These are phyloP conservation scores for Neodiprion pinetum DNA, from an alignment of 1,140 invertebrate genomes.

Conservation along the genomic window DNA sequence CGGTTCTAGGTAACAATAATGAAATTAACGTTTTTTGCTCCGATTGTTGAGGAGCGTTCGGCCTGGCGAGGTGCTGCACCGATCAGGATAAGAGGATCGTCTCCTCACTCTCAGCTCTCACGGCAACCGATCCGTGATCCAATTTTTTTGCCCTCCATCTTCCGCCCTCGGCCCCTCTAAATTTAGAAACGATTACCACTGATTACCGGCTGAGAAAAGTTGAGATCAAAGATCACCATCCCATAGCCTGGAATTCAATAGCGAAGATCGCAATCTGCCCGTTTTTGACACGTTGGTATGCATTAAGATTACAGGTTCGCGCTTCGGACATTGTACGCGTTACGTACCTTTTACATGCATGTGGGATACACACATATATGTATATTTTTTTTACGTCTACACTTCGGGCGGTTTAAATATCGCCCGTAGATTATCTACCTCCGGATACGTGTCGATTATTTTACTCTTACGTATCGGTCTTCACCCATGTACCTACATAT, in stretches of 20 bases:
- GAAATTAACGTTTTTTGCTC: neutral
- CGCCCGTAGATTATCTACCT: no score
- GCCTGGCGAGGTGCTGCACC: neutral
- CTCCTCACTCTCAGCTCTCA: neutral
- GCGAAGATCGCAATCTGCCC: neutral
- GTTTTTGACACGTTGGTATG: neutral
- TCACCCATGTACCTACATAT: no score
- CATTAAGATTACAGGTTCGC: neutral
- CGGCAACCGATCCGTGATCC: conserved; percentile 1
- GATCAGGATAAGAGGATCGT: neutral
- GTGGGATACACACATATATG: no score
- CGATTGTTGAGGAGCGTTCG: neutral
- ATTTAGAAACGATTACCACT: neutral
- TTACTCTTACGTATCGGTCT: no score
- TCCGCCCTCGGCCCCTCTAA: neutral
- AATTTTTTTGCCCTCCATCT: neutral
- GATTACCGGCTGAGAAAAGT: neutral
- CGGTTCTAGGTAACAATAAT: neutral
- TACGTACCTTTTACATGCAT: no score
- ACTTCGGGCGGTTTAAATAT: no score
- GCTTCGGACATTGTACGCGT: no score
- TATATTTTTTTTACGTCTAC: no score
- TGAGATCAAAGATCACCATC: neutral
- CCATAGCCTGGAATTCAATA: neutral
- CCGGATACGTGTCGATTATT: no score